Evolutionary conservation across 2,113 vertebrate genomes (phyloP), one percentile per base, ranked within the genome.

Genomic region (Hippolais icterina): DNA sequence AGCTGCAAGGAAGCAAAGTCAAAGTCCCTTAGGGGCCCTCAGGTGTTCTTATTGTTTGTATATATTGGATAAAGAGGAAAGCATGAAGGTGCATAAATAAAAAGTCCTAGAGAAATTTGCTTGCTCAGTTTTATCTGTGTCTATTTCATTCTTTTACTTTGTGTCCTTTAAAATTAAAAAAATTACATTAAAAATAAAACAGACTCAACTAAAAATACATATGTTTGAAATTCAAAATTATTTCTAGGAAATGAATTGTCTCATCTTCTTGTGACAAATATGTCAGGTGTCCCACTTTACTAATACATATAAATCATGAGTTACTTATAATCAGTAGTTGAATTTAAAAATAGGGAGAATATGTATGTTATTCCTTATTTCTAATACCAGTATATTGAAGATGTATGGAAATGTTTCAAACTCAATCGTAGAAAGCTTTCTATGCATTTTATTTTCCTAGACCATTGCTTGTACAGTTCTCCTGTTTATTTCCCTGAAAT

Each of bases 1-100:
- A 96, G 76, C 93, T 96, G 81, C 85, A 91, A 96, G 90, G 95
- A 97, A 96, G 39, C 46, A 87, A 47, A 90, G 90, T 89, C 22
- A 41, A 50, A 47, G 65, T 83, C 50, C 39, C 60, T n/a, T 68
- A 59, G 57, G 33, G 66, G 33, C 50, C 78, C 44, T 46, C 2
- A 12, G 50, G 20, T 54, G 41, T 81, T 79, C 61, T 93, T 95
- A 78, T n/a, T 92, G 89, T 97, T 97, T 95, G 21, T 64, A 71
- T 91, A 61, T 80, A 60, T n/a, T 74, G 92, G 61, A 94, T 92
- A 80, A 89, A 83, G 91, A 89, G 41, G 61, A 90, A 94, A 63
- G 50, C 74, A 87, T 71, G 19, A 37, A n/a, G 10, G 21, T 92
- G 47, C 76, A 66, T 54, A 85, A 71, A 59, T 52, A 81, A 76